phyloP scores from a whole-genome alignment of 2,113 vertebrate species.

The Zonotrichia leucophrys region DNA sequence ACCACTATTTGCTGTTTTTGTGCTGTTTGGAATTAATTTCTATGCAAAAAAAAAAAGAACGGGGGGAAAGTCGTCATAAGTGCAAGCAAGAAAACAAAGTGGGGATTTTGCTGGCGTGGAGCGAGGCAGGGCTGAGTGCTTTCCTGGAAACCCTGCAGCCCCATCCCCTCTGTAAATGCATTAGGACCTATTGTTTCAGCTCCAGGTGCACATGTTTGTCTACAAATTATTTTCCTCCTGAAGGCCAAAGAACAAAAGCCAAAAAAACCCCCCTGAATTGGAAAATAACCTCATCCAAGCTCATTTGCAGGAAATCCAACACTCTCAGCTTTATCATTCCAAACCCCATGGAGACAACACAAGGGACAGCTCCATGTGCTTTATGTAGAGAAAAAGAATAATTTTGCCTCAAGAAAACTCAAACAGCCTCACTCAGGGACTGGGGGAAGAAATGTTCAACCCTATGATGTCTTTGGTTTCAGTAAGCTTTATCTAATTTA shows the following conservation, averaged over 20 bases:
- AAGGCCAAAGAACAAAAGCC: conserved; percentile 60
- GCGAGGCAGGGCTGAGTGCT: conserved; percentile 7
- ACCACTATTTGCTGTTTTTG: not conserved
- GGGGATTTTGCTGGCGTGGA: conserved; percentile 10
- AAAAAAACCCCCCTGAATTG: not conserved
- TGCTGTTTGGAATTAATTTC: not conserved
- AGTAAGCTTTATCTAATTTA: not conserved
- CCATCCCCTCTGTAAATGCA: conserved; percentile 16
- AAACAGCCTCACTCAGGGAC: not conserved
- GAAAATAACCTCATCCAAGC: conserved; percentile 48
- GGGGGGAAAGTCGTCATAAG: not conserved
- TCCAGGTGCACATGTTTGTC: conserved; percentile 68
- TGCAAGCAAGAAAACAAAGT: not conserved
- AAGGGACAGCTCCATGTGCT: not conserved
- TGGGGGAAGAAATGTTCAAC: not conserved
- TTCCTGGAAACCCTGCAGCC: conserved; percentile 61
- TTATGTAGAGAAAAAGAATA: not conserved
- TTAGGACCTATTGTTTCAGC: conserved; percentile 60
- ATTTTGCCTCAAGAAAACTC: not conserved
- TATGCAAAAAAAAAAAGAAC: not conserved
- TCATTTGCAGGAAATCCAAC: conserved; percentile 41
- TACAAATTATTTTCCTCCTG: conserved; percentile 58
- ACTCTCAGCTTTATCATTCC: not conserved
- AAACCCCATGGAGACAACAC: not conserved
- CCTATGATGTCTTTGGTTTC: not conserved